Evolutionary conservation across 2,888 invertebrate species (phyloP).

Genomic region (Smittia sp.): DNA sequence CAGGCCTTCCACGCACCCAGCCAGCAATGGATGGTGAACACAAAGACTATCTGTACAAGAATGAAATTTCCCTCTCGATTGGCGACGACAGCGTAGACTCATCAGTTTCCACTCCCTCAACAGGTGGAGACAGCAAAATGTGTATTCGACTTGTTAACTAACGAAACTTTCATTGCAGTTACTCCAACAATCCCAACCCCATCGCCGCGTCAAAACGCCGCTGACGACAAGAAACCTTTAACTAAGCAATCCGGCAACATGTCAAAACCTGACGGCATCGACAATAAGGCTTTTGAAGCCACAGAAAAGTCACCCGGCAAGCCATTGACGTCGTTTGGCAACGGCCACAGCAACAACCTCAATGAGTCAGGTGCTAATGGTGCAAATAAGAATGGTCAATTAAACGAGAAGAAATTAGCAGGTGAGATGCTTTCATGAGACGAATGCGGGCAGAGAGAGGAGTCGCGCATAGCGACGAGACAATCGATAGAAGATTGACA

Average conservation of each 20-base stretch:
- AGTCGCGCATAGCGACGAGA: too few species aligned
- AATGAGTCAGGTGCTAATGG: conserved; percentile 37
- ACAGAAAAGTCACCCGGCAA: conserved; percentile 41
- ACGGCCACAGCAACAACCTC: conserved; percentile 35
- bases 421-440: conserved; percentile 24
- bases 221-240: conserved; percentile 42
- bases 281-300: conserved; percentile 43
- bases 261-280: conserved; percentile 43
- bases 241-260: conserved; percentile 41
- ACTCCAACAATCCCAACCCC: conserved; percentile 45
- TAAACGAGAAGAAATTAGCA: conserved; percentile 42
- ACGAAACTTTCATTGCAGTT: conserved; percentile 40
- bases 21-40: conserved; percentile 28
- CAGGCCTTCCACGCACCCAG: background rate
- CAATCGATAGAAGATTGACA: background rate
- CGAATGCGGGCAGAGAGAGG: too few species aligned
- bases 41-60: conserved; percentile 43
- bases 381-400: conserved; percentile 42
- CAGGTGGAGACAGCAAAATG: conserved; percentile 47
- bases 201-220: conserved; percentile 43
- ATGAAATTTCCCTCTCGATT: conserved; percentile 44
- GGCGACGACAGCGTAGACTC: conserved; percentile 42
- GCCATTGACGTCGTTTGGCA: conserved; percentile 39
- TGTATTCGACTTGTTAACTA: conserved; percentile 42
- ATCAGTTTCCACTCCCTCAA: conserved; percentile 36